Conservation (phyloP, 1,140 invertebrate genomes). For the Paralvinella palmiformis region DNA sequence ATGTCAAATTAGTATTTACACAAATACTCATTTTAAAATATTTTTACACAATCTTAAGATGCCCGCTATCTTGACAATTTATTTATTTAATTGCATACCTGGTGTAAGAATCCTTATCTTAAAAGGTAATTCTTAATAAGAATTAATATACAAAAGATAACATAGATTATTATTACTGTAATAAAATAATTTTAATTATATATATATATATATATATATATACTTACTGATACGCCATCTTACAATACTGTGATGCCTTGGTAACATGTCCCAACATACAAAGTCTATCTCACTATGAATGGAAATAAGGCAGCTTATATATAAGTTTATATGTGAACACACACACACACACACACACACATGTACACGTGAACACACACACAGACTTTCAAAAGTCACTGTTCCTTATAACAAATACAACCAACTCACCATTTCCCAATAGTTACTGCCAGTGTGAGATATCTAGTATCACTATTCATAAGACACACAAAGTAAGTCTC, state of each 20-base stretch:
- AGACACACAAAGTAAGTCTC: not conserved
- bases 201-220: no score
- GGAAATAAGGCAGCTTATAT: not conserved
- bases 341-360: not conserved
- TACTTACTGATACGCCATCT: not conserved
- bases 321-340: not conserved
- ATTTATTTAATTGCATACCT: no score
- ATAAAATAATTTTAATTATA: no score
- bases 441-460: not conserved
- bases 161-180: not conserved
- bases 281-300: slow-evolving; percentile 25
- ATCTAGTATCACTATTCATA: not conserved
- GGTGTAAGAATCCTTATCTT: no score
- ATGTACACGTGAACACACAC: no score
- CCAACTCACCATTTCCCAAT: not conserved
- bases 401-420: not conserved
- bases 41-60: no score
- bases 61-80: no score
- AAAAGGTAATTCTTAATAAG: no score
- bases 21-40: no score
- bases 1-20: no score
- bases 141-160: not conserved
- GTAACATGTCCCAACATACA: not conserved
- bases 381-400: no score
- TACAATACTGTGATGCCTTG: not conserved